A percentile compares a stretch with the other conserved stretches of the same genome.
Conservation (phyloP, 2,888 invertebrate species). For the Pristionchus fissidentatus region DNA sequence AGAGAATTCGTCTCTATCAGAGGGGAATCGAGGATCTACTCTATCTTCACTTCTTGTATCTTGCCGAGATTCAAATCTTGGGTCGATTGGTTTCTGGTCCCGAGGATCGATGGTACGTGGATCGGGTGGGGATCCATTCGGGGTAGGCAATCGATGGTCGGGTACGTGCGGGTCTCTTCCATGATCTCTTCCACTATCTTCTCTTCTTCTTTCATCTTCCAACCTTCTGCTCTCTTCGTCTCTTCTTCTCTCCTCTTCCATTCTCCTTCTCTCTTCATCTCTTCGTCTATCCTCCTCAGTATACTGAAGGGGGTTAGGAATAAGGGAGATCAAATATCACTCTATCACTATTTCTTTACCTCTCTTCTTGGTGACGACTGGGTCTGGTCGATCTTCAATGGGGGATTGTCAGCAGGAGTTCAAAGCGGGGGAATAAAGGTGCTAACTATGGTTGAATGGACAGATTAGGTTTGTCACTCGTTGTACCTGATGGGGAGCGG, state of each 20-base stretch:
- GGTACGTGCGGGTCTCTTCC: neutral
- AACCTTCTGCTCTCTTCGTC: neutral
- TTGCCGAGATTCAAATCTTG: neutral
- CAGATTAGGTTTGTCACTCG: slow-evolving; percentile 4
- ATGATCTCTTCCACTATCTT: neutral
- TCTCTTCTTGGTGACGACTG: neutral
- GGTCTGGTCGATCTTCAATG: slow-evolving; percentile 19
- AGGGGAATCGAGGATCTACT: neutral
- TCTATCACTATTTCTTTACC: slow-evolving; percentile 24
- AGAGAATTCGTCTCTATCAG: too few species aligned
- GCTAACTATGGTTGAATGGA: neutral
- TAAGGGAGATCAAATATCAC: slow-evolving; percentile 24
- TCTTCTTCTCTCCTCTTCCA: slow-evolving; percentile 25
- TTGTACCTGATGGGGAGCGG: neutral
- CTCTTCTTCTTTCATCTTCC: neutral
- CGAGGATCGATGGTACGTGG: neutral
- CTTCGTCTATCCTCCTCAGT: neutral
- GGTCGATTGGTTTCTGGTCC: neutral
- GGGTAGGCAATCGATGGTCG: neutral
- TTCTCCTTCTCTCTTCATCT: neutral
- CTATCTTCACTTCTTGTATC: neutral
- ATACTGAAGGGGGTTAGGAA: slow-evolving; percentile 22
- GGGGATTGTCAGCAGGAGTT: neutral
- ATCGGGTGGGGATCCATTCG: neutral
- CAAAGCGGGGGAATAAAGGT: neutral